Percentiles rank a stretch among this genome's conserved stretches.
These are phyloP conservation scores for Agapornis canus DNA, from an alignment of 2,797 vertebrate genomes.

Conservation along the genomic window DNA sequence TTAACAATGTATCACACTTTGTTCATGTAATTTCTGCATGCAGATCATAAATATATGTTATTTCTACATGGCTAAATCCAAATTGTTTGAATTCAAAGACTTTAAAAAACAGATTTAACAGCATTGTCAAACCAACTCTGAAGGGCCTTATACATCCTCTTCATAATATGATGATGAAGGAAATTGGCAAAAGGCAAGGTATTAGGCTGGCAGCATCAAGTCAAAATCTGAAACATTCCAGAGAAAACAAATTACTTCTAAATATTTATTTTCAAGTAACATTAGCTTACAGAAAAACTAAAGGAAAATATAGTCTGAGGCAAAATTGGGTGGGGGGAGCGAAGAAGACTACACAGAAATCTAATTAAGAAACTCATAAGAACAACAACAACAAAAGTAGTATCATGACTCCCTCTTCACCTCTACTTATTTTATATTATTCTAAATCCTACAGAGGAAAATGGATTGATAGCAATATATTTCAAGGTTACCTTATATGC, in stretches of 20 bases:
- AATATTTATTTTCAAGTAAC: background rate
- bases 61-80: background rate
- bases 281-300: background rate
- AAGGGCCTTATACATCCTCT: background rate
- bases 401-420: background rate
- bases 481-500: background rate
- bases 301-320: background rate
- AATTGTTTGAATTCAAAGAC: background rate
- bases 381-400: background rate
- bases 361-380: background rate
- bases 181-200: background rate
- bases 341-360: background rate
- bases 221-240: background rate
- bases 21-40: background rate
- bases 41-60: background rate
- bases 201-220: background rate
- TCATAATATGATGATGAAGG: background rate
- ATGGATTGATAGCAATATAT: background rate
- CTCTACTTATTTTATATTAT: background rate
- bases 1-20: background rate
- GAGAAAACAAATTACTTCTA: background rate
- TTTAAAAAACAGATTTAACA: background rate
- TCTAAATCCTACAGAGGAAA: background rate
- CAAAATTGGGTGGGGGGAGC: background rate
- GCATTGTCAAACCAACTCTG: background rate